Evolutionary conservation across 2,113 vertebrate genomes (phyloP).

Genomic region (Oreocharis arfaki): DNA sequence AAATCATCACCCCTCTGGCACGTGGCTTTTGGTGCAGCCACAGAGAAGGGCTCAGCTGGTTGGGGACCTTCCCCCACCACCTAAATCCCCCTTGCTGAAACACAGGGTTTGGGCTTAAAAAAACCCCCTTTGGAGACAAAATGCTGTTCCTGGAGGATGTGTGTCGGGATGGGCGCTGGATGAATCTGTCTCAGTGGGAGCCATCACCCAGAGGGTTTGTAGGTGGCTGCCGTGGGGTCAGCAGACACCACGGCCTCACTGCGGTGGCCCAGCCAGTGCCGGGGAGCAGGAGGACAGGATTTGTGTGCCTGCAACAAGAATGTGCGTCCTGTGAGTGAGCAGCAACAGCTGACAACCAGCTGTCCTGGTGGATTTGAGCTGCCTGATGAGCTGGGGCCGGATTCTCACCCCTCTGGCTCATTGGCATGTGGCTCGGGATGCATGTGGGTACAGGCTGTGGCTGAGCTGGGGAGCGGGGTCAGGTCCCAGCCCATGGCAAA

Average conservation of each 20-base stretch:
- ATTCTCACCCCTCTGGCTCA: not conserved
- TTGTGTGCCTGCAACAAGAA: not conserved
- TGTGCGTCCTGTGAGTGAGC: not conserved
- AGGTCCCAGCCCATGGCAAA: not conserved
- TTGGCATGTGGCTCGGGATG: not conserved
- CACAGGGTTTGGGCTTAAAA: not conserved
- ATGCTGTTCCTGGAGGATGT: not conserved
- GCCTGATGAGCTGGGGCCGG: not conserved
- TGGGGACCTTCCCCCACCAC: rapidly evolving
- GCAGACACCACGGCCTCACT: not conserved
- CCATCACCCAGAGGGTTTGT: rapidly evolving
- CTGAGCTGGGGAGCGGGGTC: not conserved
- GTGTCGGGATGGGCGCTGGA: not conserved
- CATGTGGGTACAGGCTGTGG: not conserved
- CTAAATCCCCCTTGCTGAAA: not conserved
- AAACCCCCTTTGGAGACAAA: not conserved
- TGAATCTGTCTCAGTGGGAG: not conserved
- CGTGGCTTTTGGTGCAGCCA: not conserved
- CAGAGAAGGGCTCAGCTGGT: not conserved
- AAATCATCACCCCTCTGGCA: not conserved
- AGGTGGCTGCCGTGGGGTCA: rapidly evolving
- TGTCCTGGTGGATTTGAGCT: conserved; percentile 4
- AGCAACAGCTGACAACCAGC: conserved; percentile 58
- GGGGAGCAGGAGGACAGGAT: not conserved
- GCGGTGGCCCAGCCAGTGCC: rapidly evolving